These are phyloP conservation scores for Drosophila funebris DNA, from an alignment of 1,140 invertebrate genomes.

Conservation along the genomic window DNA sequence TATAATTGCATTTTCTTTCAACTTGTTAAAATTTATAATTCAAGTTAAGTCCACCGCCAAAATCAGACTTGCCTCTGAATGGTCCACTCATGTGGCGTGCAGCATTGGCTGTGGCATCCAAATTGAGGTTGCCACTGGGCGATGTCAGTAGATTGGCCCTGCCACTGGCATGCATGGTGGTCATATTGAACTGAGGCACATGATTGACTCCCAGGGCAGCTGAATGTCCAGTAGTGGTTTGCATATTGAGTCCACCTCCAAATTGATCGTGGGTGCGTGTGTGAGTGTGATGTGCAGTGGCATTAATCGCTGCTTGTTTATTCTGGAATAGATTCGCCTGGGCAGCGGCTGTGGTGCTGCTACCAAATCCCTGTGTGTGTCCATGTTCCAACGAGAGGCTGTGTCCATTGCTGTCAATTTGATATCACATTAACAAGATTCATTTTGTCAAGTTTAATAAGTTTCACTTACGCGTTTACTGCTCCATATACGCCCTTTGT, in stretches of 20 bases:
- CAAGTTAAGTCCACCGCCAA: conserved; percentile 49
- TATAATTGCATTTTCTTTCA: too few relatives aligned
- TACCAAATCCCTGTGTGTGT: conserved; percentile 48
- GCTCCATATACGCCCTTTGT: conserved; percentile 64
- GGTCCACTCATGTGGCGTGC: conserved; percentile 59
- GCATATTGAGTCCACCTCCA: conserved; percentile 48
- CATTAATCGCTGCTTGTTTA: conserved; percentile 24
- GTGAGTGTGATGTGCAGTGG: conserved; percentile 52
- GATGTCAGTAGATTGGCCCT: conserved; percentile 62
- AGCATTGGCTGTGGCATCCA: conserved; percentile 62
- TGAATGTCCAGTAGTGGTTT: conserved; percentile 48
- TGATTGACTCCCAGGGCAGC: conserved; percentile 47
- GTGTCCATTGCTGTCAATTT: conserved; percentile 49
- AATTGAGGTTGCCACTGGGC: conserved; percentile 48
- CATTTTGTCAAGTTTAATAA: not conserved
- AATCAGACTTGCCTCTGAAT: conserved; percentile 47
- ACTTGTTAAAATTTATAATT: conserved; percentile 52
- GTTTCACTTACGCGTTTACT: conserved; percentile 58
- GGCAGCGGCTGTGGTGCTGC: conserved; percentile 34
- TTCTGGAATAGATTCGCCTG: conserved; percentile 52
- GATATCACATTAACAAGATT: not conserved
- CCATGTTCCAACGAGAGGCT: conserved; percentile 53
- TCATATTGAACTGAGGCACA: conserved; percentile 60
- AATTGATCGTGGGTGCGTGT: conserved; percentile 50
- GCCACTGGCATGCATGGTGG: conserved; percentile 45